These are phyloP conservation scores for Drosophila novamexicana DNA, from an alignment of 1,140 invertebrate species.

Conservation along the genomic window DNA sequence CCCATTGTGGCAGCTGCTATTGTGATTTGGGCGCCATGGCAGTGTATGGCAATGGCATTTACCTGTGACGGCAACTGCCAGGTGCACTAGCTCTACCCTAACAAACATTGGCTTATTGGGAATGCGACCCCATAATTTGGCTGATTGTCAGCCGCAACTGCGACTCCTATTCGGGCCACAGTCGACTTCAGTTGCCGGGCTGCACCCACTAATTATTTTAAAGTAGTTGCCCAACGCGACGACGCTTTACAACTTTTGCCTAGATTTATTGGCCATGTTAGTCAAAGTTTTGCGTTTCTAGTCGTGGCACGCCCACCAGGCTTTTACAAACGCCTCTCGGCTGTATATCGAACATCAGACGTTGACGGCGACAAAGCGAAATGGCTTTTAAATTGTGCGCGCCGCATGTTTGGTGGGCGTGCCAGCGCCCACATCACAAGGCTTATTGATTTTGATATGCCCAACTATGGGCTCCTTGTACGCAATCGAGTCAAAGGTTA, in stretches of 20 bases:
- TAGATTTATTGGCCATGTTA: slow-evolving; percentile 72
- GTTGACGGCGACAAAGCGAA: slow-evolving; percentile 71
- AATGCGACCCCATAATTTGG: slow-evolving; percentile 72
- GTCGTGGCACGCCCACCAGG: slow-evolving; percentile 34
- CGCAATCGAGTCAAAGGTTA: slow-evolving; percentile 61
- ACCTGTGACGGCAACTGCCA: slow-evolving; percentile 24
- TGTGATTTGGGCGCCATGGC: slow-evolving; percentile 48
- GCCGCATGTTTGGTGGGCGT: slow-evolving; percentile 58
- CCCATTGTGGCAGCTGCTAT: slow-evolving; percentile 61
- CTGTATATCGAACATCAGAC: slow-evolving; percentile 37
- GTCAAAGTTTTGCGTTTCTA: slow-evolving; percentile 50
- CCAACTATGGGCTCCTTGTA: slow-evolving; percentile 18
- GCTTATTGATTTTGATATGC: slow-evolving; percentile 66
- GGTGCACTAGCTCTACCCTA: background rate
- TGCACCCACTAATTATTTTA: slow-evolving; percentile 83
- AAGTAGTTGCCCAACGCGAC: slow-evolving; percentile 74
- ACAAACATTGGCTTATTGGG: slow-evolving; percentile 19
- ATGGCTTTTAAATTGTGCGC: slow-evolving; percentile 68
- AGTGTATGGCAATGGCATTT: slow-evolving; percentile 38
- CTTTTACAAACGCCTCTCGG: slow-evolving; percentile 34
- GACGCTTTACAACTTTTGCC: slow-evolving; percentile 55
- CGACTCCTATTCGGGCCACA: slow-evolving; percentile 32
- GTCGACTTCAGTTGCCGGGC: slow-evolving; percentile 56
- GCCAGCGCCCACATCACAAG: slow-evolving; percentile 53
- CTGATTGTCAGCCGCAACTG: slow-evolving; percentile 63